Evolutionary conservation across 2,888 invertebrate genomes (phyloP).

Genomic region (Agrochola lota): DNA sequence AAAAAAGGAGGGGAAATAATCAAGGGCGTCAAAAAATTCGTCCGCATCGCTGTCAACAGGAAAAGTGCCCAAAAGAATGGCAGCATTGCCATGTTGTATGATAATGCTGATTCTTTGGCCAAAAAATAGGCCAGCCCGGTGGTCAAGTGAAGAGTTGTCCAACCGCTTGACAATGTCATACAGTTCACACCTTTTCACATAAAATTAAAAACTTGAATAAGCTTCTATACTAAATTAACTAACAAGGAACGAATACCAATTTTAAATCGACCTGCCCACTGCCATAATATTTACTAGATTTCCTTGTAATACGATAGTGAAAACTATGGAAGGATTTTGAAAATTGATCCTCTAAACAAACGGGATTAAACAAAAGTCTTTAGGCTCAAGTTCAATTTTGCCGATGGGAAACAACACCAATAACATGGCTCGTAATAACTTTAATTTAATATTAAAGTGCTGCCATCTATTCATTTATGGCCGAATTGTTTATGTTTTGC

Average conservation of each 20-base stretch:
- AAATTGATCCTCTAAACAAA: not conserved
- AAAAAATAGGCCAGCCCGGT: too few species aligned
- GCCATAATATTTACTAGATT: not conserved
- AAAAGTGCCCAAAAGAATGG: too few species aligned
- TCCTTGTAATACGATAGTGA: not conserved
- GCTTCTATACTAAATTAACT: not conserved
- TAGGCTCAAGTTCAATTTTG: not conserved
- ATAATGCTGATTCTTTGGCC: too few species aligned
- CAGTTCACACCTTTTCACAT: not conserved
- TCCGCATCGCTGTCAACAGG: too few species aligned
- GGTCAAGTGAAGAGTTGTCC: too few species aligned
- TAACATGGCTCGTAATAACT: not conserved
- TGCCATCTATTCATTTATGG: constrained; percentile 17
- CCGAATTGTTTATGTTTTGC: not conserved
- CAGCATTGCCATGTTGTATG: too few species aligned
- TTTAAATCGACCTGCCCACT: not conserved
- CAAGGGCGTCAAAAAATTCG: too few species aligned
- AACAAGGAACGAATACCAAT: not conserved
- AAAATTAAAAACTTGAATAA: not conserved
- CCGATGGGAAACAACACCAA: not conserved
- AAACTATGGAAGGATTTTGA: not conserved
- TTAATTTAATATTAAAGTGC: not conserved
- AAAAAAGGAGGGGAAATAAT: too few species aligned
- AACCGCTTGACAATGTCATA: too few species aligned
- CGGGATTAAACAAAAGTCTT: not conserved